Evolutionary conservation across 2,888 invertebrate genomes (phyloP), one percentile per base, ranked within the genome.

Genomic region (Gandaritis pyraliata): DNA sequence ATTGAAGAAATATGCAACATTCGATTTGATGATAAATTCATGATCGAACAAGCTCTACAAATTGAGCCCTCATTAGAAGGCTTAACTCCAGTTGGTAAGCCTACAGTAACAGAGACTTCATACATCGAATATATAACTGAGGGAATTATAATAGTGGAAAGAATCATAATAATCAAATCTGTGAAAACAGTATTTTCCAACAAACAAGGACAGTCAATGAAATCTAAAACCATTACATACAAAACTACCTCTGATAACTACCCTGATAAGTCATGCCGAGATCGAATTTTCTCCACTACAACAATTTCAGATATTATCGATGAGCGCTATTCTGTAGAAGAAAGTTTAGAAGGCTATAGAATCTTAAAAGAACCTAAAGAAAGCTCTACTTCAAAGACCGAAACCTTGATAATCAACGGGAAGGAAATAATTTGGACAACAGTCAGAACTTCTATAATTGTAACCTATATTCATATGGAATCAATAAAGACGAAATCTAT

Each of bases 161-260:
- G 72, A 51, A 72, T 68, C 6, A 70, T 66, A 6, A 56, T 73
- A 4, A 75, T 73, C n/a, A 70, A 68, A 61, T 68, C 65, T 12
- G 69, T 76, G 1, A 72, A 66, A 68, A 70, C 66, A 0, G 69
- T 64, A 49, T 75, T 68, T 57, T 68, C 66, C 6, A 67, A 72
- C 54, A 60, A 39, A 10, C 52, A 65, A 38, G 71, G 71, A 1
- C 58, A 61, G 8, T 38, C 66, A 0, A 64, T 61, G 29, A 74
- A 76, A 61, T 43, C 74, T 15, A 72, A 72, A 68, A 74, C 72
- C 5, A 36, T 74, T 0, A 74, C 69, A 7, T 60, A 72, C 13
- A 68, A 66, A 53, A 70, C 71, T 39, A 65, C 63, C 6, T 66
- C 63, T 36, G 72, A 74, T 51, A 61, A 58, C 12, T 66, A 70